Evolutionary conservation across 35 echinoderm and acorn worm genomes (phyloP).

Genomic region (Hemicentrotus pulcherrimus): DNA sequence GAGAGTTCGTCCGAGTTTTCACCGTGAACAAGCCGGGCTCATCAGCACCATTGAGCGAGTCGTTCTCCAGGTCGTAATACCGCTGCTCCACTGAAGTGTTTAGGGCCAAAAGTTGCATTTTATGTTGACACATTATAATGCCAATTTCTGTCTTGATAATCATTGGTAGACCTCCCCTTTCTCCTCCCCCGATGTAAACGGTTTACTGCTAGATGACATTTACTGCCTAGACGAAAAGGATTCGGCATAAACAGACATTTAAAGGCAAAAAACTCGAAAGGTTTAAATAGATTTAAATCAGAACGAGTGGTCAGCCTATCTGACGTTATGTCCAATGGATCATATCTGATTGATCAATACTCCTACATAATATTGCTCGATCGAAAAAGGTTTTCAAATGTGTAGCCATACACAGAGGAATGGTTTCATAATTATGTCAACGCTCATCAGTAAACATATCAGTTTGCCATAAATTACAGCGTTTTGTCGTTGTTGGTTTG

Average conservation of each 20-base stretch:
- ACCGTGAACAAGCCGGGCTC: background rate
- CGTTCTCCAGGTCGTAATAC: background rate
- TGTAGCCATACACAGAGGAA: too few species aligned
- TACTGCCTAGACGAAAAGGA: constrained; percentile 28
- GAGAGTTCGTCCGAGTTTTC: background rate
- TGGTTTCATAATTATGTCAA: too few species aligned
- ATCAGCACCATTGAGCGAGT: background rate
- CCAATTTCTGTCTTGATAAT: background rate
- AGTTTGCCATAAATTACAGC: too few species aligned
- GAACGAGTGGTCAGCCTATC: background rate
- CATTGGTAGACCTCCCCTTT: background rate
- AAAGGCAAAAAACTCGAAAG: background rate
- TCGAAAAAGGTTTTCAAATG: too few species aligned
- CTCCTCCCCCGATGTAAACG: constrained; percentile 47
- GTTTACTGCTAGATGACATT: constrained; percentile 41
- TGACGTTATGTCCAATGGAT: too few species aligned
- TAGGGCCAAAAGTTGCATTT: constrained; percentile 34
- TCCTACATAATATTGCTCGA: too few species aligned
- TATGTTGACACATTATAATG: constrained; percentile 46
- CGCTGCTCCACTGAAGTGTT: background rate
- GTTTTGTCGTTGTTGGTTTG: too few species aligned
- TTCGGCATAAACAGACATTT: constrained; percentile 29
- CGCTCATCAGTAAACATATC: too few species aligned
- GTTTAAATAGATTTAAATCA: background rate
- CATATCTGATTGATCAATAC: too few species aligned